These are phyloP conservation scores for Sebastes taczanowskii DNA, from an alignment of 2,797 vertebrate species.

Conservation along the genomic window DNA sequence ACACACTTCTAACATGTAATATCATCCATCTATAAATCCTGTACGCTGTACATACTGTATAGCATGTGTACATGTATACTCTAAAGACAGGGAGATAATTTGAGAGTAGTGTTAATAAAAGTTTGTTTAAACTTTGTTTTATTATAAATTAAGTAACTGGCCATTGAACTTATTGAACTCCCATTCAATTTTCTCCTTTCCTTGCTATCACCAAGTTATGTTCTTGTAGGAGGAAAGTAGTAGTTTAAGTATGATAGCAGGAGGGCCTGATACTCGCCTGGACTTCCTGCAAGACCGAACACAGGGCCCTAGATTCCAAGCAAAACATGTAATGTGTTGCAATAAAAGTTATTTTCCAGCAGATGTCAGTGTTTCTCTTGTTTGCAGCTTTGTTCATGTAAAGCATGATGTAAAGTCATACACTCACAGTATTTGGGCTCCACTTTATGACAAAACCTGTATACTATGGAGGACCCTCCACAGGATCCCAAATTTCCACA, in stretches of 20 bases:
- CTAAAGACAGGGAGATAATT: not conserved
- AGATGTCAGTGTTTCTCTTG: slow-evolving; percentile 62
- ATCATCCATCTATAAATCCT: no score
- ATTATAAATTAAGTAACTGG: not conserved
- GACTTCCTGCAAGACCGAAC: not conserved
- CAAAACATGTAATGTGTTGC: not conserved
- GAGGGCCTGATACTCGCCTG: not conserved
- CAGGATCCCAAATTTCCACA: no score
- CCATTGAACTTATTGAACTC: not conserved
- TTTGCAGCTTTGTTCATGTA: not conserved
- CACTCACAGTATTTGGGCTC: not conserved
- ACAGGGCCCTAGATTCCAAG: not conserved
- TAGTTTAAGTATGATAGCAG: not conserved
- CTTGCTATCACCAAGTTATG: not conserved
- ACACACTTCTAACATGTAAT: no score
- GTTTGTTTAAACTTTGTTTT: not conserved
- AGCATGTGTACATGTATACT: no score
- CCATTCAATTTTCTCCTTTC: not conserved
- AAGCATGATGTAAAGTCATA: not conserved
- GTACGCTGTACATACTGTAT: no score
- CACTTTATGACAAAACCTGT: not conserved
- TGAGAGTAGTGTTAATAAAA: not conserved
- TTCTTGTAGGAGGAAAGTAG: not conserved
- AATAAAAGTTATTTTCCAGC: slow-evolving; percentile 13
- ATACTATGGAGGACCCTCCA: not conserved